phyloP scores from a whole-genome alignment of 2,113 vertebrate species.

The Phoenicopterus ruber region DNA sequence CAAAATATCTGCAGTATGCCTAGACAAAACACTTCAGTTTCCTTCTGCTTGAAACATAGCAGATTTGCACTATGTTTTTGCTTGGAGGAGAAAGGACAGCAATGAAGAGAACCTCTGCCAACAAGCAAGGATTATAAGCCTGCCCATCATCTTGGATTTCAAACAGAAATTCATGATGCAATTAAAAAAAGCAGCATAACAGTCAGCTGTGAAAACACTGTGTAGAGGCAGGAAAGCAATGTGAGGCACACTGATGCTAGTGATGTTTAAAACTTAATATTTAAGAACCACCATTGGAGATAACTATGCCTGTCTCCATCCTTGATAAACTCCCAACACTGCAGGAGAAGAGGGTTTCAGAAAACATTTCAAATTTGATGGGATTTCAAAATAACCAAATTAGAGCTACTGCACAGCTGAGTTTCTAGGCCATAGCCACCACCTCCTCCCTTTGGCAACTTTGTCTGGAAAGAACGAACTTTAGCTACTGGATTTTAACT shows the following conservation, averaged over 20 bases:
- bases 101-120: not conserved
- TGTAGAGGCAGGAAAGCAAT: rapidly evolving
- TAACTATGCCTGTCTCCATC: not conserved
- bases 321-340: not conserved
- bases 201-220: not conserved
- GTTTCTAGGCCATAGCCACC: not conserved
- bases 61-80: not conserved
- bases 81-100: not conserved
- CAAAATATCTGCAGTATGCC: not conserved
- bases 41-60: not conserved
- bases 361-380: no score
- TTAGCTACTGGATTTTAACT: not conserved
- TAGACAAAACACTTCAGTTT: not conserved
- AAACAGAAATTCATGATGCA: not conserved
- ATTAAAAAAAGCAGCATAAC: not conserved
- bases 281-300: not conserved
- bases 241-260: rapidly evolving
- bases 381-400: not conserved
- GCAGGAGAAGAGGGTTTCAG: not conserved
- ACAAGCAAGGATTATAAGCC: not conserved
- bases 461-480: not conserved
- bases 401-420: not conserved
- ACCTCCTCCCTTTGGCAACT: not conserved
- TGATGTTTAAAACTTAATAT: not conserved
- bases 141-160: not conserved